These are phyloP conservation scores for Dimorphilus gyrociliatus DNA, from an alignment of 2,888 invertebrate genomes.

Conservation along the genomic window DNA sequence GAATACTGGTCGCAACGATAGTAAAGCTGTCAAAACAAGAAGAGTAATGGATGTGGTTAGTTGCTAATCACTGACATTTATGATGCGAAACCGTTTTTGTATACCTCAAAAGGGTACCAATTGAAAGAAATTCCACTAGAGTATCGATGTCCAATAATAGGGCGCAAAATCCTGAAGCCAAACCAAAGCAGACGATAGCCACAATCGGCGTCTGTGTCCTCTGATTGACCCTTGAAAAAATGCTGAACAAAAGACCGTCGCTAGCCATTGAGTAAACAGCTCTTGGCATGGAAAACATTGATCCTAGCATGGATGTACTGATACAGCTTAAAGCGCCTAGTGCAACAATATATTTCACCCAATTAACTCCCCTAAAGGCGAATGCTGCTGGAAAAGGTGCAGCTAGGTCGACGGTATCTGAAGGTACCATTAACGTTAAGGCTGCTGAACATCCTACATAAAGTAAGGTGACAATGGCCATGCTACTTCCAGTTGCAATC, in stretches of 20 bases:
- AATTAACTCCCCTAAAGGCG: conserved; percentile 15
- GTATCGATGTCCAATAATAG: conserved; percentile 71
- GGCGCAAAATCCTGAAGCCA: conserved; percentile 47
- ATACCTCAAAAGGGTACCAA: conserved; percentile 29
- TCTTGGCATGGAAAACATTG: conserved; percentile 64
- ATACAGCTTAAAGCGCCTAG: conserved; percentile 23
- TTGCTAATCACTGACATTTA: conserved; percentile 3
- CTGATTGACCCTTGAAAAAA: conserved; percentile 51
- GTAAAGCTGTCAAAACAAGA: too few relatives aligned
- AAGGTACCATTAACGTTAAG: conserved; percentile 28
- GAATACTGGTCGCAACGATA: conserved; percentile 74
- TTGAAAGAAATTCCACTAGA: conserved; percentile 83
- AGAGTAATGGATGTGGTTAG: too few relatives aligned
- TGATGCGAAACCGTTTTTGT: background rate
- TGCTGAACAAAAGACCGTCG: conserved; percentile 64
- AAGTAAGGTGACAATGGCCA: conserved; percentile 22
- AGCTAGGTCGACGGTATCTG: conserved; percentile 16
- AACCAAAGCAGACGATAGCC: conserved; percentile 25
- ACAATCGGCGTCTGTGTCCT: conserved; percentile 49
- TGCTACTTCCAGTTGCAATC: conserved; percentile 24
- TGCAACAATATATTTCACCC: conserved; percentile 23
- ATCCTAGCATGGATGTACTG: conserved; percentile 45
- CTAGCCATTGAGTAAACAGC: conserved; percentile 77
- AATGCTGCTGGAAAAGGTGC: conserved; percentile 29
- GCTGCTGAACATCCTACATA: conserved; percentile 24